These are phyloP conservation scores for Druon quercuslanigerum DNA, from an alignment of 1,140 invertebrate genomes.

Conservation along the genomic window DNA sequence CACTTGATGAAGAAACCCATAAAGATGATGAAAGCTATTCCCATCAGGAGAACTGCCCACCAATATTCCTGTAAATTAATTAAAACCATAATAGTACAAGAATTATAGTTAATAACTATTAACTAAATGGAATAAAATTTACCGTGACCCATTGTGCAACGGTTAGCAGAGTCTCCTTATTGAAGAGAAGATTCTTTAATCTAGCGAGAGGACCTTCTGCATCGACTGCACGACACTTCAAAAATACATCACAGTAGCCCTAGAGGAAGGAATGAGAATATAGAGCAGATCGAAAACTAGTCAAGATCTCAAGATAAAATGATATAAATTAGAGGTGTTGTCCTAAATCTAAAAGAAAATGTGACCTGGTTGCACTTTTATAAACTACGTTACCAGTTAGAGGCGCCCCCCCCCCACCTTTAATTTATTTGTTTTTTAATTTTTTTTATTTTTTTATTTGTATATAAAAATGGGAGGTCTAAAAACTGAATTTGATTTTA, in stretches of 20 bases:
- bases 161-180: slow-evolving; percentile 89
- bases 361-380: too few species aligned
- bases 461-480: too few species aligned
- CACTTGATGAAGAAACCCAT: slow-evolving; percentile 99
- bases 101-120: slow-evolving; percentile 38
- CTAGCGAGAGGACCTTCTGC: slow-evolving; percentile 97
- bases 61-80: slow-evolving; percentile 86
- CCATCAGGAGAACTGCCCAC: slow-evolving; percentile 96
- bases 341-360: too few species aligned
- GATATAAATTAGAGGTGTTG: not conserved
- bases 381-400: too few species aligned
- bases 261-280: slow-evolving; percentile 67
- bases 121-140: slow-evolving; percentile 60
- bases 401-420: fast-evolving
- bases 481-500: too few species aligned
- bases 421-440: too few species aligned
- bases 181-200: slow-evolving; percentile 97
- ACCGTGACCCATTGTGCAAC: slow-evolving; percentile 92
- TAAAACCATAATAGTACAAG: slow-evolving; percentile 40
- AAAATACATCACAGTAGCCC: slow-evolving; percentile 99
- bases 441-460: too few species aligned
- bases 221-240: slow-evolving; percentile 97
- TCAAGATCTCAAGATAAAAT: not conserved
- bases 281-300: slow-evolving; percentile 37
- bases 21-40: slow-evolving; percentile 92